Conservation (phyloP, 2,797 vertebrate genomes). For the Smutsia temminckii region DNA sequence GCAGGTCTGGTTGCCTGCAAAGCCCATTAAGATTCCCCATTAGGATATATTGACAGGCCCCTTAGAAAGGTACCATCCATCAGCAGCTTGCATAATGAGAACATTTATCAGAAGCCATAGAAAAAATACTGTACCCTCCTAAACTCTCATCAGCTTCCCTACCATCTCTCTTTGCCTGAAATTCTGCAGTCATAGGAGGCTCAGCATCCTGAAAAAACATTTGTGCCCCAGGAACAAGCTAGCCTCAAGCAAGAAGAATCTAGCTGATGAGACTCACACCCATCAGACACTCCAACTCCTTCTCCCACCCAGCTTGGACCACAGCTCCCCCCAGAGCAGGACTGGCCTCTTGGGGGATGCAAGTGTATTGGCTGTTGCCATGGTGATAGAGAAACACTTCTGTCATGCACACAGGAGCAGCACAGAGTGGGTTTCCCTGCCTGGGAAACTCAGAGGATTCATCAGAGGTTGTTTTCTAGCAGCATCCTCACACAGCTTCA, state of each 20-base stretch:
- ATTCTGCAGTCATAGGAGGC: background rate
- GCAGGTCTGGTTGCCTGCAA: constrained; percentile 31
- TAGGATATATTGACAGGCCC: background rate
- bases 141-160: background rate
- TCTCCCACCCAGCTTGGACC: constrained; percentile 53
- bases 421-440: constrained; percentile 63
- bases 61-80: constrained; percentile 18
- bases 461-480: constrained; percentile 57
- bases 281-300: constrained; percentile 1
- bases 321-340: constrained; percentile 52
- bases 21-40: background rate
- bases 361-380: constrained; percentile 70
- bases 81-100: constrained; percentile 41
- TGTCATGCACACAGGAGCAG: constrained; percentile 54
- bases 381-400: constrained; percentile 70
- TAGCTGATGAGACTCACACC: background rate
- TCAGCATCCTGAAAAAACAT: background rate
- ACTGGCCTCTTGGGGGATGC: constrained; percentile 61
- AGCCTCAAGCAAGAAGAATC: constrained; percentile 32
- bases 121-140: constrained; percentile 17
- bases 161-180: background rate
- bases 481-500: constrained; percentile 17
- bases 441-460: constrained; percentile 62
- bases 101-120: background rate
- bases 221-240: background rate